These are phyloP conservation scores for Grallaria varia DNA, from an alignment of 2,113 vertebrate species.

Conservation along the genomic window DNA sequence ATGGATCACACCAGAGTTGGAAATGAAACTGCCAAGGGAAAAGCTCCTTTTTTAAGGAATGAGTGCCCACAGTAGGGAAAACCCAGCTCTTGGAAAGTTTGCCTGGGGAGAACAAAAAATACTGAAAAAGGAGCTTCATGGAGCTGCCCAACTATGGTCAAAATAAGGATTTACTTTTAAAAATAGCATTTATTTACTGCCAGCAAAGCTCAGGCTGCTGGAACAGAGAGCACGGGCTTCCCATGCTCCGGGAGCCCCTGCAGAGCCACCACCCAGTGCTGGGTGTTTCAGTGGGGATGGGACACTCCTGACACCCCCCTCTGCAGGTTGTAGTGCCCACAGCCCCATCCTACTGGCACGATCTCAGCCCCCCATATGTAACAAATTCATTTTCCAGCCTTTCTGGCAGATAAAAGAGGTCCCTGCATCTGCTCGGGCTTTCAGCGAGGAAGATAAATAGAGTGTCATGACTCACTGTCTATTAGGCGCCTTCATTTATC, in stretches of 20 bases:
- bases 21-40: neutral
- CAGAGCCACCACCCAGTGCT: neutral
- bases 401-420: slow-evolving; percentile 22
- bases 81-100: neutral
- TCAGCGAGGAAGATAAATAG: slow-evolving; percentile 6
- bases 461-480: neutral
- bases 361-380: neutral
- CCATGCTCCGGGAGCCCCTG: neutral
- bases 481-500: neutral
- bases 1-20: rapidly evolving
- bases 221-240: neutral
- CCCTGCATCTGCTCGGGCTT: slow-evolving; percentile 2
- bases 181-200: neutral
- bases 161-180: neutral
- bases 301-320: neutral
- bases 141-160: neutral
- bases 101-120: neutral
- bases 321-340: rapidly evolving
- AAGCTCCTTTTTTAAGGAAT: neutral
- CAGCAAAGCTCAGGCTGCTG: neutral
- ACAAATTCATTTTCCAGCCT: neutral
- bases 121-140: neutral
- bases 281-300: neutral
- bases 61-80: neutral
- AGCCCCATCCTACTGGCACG: neutral